Evolutionary conservation across 1,140 invertebrate species (phyloP), one percentile per base, ranked within the genome.

Genomic region (Drosophila mojavensis): DNA sequence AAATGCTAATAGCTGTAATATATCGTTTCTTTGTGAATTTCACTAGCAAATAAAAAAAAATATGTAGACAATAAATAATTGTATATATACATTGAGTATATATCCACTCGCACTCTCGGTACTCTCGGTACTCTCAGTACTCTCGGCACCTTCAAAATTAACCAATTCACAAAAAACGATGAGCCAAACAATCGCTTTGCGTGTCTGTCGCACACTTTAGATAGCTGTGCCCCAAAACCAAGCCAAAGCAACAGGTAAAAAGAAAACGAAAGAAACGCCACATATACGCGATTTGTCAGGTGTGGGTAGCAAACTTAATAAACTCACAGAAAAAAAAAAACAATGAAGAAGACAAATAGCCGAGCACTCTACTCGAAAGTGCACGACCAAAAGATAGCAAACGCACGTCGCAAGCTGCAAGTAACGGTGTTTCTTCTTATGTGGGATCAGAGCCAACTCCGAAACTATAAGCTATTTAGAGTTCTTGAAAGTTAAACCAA

Each of bases 131-230:
- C 17, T 30, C 50, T 28, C n/a, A 13, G 20, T 24, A 24, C 20
- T 24, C 66, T 3, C 36, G 36, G 59, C 66, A 69, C 50, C 59
- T 69, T 55, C 39, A 58, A 71, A 65, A 56, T 65, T 33, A 65
- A 30, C 26, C 54, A 72, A 72, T 65, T 65, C 53, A 45, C 6
- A 48, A 70, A 41, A 13, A 65, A 50, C 48, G 28, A 59, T 26
- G 50, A 39, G 36, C 36, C 59, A 69, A 64, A 64, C 68, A 71
- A 63, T 55, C 65, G 51, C 9, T 45, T 62, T 69, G 53, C 58
- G 65, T 74, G 71, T 68, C 71, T 69, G 50, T 68, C 56, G 41
- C 43, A 53, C 64, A 33, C 33, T 33, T 33, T 7, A 51, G 68
- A 73, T 48, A 59, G 63, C 63, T 33, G 61, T 53, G 64, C 53